Evolutionary conservation across 2,797 vertebrate species (phyloP).

Genomic region (Acropternis orthonyx): DNA sequence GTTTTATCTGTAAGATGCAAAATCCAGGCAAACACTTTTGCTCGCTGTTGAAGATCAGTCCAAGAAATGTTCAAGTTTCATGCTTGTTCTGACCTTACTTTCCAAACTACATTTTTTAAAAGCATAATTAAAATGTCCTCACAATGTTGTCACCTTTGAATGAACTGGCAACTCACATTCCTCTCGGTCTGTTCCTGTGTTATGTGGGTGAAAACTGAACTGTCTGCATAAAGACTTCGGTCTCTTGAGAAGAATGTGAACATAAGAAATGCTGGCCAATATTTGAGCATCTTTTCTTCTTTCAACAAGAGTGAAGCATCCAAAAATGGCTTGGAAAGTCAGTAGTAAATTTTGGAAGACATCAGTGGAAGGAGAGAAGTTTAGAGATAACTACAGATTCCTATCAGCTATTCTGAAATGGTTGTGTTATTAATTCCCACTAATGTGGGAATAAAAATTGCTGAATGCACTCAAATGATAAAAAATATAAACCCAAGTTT

Average conservation of each 20-base stretch:
- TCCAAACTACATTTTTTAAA: neutral
- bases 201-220: neutral
- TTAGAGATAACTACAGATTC: neutral
- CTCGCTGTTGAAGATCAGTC: neutral
- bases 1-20: neutral
- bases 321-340: neutral
- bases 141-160: neutral
- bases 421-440: neutral
- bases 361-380: neutral
- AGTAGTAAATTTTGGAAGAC: neutral
- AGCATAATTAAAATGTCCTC: neutral
- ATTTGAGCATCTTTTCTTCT: neutral
- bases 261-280: neutral
- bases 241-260: neutral
- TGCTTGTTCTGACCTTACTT: neutral
- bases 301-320: neutral
- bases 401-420: neutral
- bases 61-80: neutral
- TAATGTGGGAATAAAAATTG: neutral
- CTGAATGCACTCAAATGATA: neutral
- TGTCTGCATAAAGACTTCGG: neutral
- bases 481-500: neutral
- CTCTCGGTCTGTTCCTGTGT: neutral
- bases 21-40: neutral
- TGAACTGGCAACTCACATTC: neutral